These are phyloP conservation scores for Saccostrea echinata DNA, from an alignment of 1,140 invertebrate genomes.

Conservation along the genomic window DNA sequence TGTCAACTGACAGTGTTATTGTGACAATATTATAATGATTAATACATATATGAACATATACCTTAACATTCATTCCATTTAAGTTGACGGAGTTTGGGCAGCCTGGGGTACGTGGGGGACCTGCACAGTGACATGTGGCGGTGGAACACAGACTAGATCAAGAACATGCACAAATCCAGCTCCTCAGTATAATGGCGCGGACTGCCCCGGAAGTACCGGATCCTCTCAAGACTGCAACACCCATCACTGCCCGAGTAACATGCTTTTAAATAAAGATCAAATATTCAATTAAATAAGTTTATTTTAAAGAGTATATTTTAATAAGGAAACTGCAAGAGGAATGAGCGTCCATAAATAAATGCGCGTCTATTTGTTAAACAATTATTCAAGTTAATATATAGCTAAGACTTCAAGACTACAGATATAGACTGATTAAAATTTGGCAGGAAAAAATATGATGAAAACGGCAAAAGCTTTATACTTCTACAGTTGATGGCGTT, in stretches of 20 bases:
- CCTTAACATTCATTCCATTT: background rate
- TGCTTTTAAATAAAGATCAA: background rate
- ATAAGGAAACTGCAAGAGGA: too few relatives aligned
- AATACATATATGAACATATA: too few relatives aligned
- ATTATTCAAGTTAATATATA: too few relatives aligned
- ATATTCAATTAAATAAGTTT: too few relatives aligned
- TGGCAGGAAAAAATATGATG: too few relatives aligned
- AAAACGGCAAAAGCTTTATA: background rate
- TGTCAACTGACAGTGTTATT: too few relatives aligned
- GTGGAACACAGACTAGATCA: background rate
- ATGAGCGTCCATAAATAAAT: too few relatives aligned
- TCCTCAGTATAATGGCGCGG: background rate
- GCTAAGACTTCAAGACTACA: too few relatives aligned
- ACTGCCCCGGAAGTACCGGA: background rate
- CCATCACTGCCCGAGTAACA: background rate
- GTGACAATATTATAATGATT: too few relatives aligned
- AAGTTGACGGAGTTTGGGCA: conserved; percentile 38
- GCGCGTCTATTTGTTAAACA: too few relatives aligned
- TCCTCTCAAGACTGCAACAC: background rate
- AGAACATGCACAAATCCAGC: conserved; percentile 32
- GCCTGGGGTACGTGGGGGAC: background rate
- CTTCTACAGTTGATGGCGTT: conserved; percentile 30
- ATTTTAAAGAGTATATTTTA: too few relatives aligned
- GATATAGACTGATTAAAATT: too few relatives aligned
- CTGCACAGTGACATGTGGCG: background rate